Evolutionary conservation across 2,888 invertebrate species (phyloP).

Genomic region (Diarsia mendica): DNA sequence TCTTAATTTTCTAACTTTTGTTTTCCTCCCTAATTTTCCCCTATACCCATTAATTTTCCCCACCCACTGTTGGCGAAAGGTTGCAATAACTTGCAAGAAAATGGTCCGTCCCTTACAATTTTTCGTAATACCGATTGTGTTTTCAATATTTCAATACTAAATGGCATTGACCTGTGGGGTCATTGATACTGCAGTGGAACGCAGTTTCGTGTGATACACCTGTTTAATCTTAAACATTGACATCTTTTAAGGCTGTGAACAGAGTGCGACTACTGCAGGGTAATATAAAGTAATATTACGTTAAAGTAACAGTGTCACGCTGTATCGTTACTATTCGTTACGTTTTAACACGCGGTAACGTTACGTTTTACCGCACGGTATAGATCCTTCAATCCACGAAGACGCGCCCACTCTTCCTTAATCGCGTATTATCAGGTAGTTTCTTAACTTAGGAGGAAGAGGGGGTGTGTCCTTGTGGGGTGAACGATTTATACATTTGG

Average conservation of each 20-base stretch:
- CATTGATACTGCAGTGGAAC: conserved; percentile 30
- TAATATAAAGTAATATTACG: conserved; percentile 1
- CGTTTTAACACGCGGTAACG: neutral
- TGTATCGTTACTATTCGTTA: neutral
- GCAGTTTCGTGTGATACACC: conserved; percentile 35
- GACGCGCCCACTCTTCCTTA: neutral
- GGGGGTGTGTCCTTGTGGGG: neutral
- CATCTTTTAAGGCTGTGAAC: conserved; percentile 22
- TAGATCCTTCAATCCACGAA: neutral
- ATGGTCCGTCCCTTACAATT: conserved; percentile 1
- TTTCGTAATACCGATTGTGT: conserved; percentile 12
- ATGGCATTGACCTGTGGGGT: conserved; percentile 40
- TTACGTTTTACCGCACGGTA: conserved; percentile 15
- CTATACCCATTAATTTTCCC: conserved; percentile 6
- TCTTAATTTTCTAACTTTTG: conserved; percentile 3
- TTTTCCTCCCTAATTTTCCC: conserved; percentile 14
- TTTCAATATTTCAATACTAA: conserved; percentile 28
- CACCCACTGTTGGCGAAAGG: neutral
- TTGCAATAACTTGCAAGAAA: conserved; percentile 16
- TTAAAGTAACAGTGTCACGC: neutral
- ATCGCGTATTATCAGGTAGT: neutral
- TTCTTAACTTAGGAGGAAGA: neutral
- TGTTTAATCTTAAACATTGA: conserved; percentile 39
- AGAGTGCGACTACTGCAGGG: neutral
- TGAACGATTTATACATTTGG: neutral